These are phyloP conservation scores for Protomyctophum bolini DNA, from an alignment of 2,113 vertebrate genomes.

Conservation along the genomic window DNA sequence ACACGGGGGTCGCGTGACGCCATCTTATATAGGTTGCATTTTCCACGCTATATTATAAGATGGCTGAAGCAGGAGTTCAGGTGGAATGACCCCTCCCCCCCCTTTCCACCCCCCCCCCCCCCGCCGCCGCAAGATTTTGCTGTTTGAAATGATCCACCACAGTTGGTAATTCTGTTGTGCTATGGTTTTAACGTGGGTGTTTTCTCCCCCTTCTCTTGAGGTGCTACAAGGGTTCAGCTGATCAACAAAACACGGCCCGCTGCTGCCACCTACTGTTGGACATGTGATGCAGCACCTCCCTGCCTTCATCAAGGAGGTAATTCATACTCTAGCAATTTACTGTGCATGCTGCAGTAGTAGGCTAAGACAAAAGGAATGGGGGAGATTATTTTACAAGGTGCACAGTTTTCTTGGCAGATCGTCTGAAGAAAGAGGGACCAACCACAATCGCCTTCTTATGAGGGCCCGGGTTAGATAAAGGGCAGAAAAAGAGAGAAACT, in stretches of 20 bases:
- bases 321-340: conserved; percentile 37
- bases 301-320: conserved; percentile 19
- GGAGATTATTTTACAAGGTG: conserved; percentile 42
- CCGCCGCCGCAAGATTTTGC: background rate
- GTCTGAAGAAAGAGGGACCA: background rate
- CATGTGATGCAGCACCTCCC: conserved; percentile 11
- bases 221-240: background rate
- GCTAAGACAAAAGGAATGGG: conserved; percentile 13
- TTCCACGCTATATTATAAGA: too few species aligned
- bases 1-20: too few species aligned
- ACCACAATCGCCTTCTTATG: conserved; percentile 4
- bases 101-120: too few species aligned
- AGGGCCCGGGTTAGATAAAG: conserved; percentile 13
- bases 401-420: conserved; percentile 10
- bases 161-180: conserved; percentile 20
- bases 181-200: background rate
- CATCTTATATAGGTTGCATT: too few species aligned
- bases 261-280: conserved; percentile 71
- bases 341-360: conserved; percentile 4
- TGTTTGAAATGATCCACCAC: conserved; percentile 26
- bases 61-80: too few species aligned
- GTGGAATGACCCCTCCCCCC: too few species aligned
- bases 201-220: background rate
- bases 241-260: conserved; percentile 42
- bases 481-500: conserved; percentile 2